Base-by-base conservation (phyloP, 1,140 invertebrate genomes). In the Grapholita molesta region DNA sequence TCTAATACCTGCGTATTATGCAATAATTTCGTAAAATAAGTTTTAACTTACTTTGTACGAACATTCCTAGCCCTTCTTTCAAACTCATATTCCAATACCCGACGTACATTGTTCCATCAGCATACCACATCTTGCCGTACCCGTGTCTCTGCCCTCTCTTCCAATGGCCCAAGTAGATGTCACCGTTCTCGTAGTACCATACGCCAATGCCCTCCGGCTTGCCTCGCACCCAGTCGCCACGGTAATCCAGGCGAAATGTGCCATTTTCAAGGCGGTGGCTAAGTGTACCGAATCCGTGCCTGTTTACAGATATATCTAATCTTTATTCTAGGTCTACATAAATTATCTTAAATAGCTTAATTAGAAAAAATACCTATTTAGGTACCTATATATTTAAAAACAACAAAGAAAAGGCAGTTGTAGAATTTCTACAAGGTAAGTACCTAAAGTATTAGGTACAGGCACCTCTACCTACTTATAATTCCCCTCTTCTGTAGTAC, bases 91-190 rank as follows among this genome's bases (percentile, higher is more conserved):
- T 79, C 92, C 92, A 94, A 53, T 83, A 86, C 0, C 94, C 94
- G 25, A 93, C 92, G 68, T 94, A 95, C 73, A 91, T 93, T 3
- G 91, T 91, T 0, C 92, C 92, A 75, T 94, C 83, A 0, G 72
- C 66, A 70, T 93, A 93, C 94, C 94, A 94, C 84, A 94, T 92
- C 68, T 92, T 91, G 3, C 95, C 96, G 73, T 94, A 94, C 0
- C 95, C 95, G 38, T 95, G 85, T 18, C 93, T 84, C 69, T 93
- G 88, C 12, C 94, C 94, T 11, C 80, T 75, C 52, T 89, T 86
- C 92, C 94, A 96, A 66, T 93, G 89, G 6, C 95, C 96, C 65
- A 94, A 91, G 73, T 95, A 95, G 32, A 93, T 90, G 57, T 92
- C 89, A 1, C 92, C 93, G 66, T 94, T 92, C n/a, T 86, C 78